Base-by-base conservation (phyloP, 2,797 vertebrate genomes). In the Orientallactaga sibirica region DNA sequence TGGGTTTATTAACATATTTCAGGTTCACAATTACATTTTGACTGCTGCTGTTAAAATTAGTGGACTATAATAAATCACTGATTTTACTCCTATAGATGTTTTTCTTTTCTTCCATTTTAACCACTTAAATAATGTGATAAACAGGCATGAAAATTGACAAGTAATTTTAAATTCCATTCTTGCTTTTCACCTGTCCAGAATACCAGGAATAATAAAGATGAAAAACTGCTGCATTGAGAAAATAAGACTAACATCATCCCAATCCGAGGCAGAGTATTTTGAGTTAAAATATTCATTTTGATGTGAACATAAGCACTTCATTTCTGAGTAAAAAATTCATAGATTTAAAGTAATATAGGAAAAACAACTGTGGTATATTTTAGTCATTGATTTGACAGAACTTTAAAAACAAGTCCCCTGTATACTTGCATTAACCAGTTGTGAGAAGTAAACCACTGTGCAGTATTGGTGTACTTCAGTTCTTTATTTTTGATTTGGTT, bases 91-190 rank as follows among this genome's bases (percentile, higher is more conserved):
- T 2, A 0, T 22, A 48, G 12, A 37, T 77, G 11, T 91, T 94
- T 93, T 15, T 77, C 20, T 9, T 84, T 27, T 84, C 19, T 92
- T 94, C 62, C 67, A 89, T 43, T 85, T 75, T 73, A 52, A 67
- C 25, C 52, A 79, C 18, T 58, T 27, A 67, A 95, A 76, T 5
- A 74, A 33, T 20, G 25, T 91, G 88, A 88, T 81, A 86, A 95
- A 24, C 68, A 81, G 41, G 4, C 25, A 37, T 93, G 43, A 78
- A 81, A 79, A 82, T 61, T 86, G 41, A 85, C n/a, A 92, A 66
- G 78, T 91, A 66, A 12, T 27, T 95, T 61, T 88, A 29, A 89
- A 70, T 86, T 89, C 86, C 90, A 77, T 12, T 88, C 33, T 68
- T 86, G 19, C 25, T 91, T 86, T 92, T 77, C 15, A 86, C 83